Base-by-base conservation (phyloP, 2,797 vertebrate genomes). In the Syngnathus acus region DNA sequence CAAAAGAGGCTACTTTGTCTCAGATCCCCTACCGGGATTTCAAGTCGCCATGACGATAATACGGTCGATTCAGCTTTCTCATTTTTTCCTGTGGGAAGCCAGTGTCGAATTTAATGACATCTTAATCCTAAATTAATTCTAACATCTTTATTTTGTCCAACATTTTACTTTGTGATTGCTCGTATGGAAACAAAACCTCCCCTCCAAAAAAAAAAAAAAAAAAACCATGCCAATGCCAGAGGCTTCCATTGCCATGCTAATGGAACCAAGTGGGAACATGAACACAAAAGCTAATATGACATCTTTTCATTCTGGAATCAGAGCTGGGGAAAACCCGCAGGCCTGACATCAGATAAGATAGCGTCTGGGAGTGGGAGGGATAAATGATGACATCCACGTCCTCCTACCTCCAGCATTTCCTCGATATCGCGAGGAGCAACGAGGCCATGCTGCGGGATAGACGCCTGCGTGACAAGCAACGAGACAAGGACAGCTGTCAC, bases 181-280 rank as follows among this genome's bases (percentile, higher is more conserved):
- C 26, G 1, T 26, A 11, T 21, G n/a, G 23, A 65, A 64, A 65
- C 50, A 53, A 38, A 53, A 37, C 64, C 77, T 66, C 65, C 42
- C 64, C 74, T 66, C 65, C 45, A 5, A 47, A 40, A 40, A 64
- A 70, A 65, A 65, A 21, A 67, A 67, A 74, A 81, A 82, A 85
- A 83, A 50, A 76, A 64, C 76, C 64, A 76, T 73, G 78, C 82
- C 78, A 81, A 64, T 77, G 84, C 87, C 86, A 82, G 84, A 77
- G 86, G 88, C 86, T 62, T 71, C 82, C 84, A 90, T 91, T 92
- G 87, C 91, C 83, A 91, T 91, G 90, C 77, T 89, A 91, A 92
- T 90, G 68, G 70, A 10, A 78, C 74, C 71, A 78, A 72, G 65
- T 84, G 72, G 72, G 68, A 77, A 79, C 67, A n/a, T 68, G 74